Evolutionary conservation across 2,113 vertebrate genomes (phyloP).

Genomic region (human (Homo sapiens)): DNA sequence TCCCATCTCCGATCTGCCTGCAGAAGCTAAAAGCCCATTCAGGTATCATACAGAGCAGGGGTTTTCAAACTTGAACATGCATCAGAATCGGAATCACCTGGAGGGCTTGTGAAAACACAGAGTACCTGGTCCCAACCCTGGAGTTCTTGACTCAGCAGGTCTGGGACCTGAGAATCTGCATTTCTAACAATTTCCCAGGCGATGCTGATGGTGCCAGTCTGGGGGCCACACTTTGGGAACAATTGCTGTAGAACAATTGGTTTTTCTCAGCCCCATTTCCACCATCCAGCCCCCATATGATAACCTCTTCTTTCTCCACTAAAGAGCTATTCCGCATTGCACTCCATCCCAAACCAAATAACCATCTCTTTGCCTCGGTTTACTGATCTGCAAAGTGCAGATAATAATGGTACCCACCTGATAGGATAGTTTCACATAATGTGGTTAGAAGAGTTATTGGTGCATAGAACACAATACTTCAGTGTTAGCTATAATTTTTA

Average conservation of each 20-base stretch:
- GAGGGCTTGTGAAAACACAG: not conserved
- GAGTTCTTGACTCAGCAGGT: not conserved
- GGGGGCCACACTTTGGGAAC: not conserved
- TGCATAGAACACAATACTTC: not conserved
- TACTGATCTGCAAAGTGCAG: not conserved
- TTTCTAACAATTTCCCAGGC: not conserved
- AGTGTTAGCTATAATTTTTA: not conserved
- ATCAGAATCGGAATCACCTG: not conserved
- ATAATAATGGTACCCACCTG: not conserved
- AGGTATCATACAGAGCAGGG: not conserved
- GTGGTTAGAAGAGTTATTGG: too few species aligned
- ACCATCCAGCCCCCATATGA: not conserved
- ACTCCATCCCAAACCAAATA: not conserved
- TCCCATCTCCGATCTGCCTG: not conserved
- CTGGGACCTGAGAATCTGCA: not conserved
- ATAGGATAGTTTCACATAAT: not conserved
- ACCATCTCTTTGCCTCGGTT: not conserved
- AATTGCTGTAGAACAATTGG: not conserved
- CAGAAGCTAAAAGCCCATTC: too few species aligned
- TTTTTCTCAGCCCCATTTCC: not conserved
- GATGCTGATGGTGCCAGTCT: not conserved
- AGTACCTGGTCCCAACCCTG: not conserved
- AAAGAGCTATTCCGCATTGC: not conserved
- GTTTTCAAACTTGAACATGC: not conserved
- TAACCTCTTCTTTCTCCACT: not conserved